phyloP scores from a whole-genome alignment of 2,888 invertebrate genomes.

The Subacronicta megacephala region DNA sequence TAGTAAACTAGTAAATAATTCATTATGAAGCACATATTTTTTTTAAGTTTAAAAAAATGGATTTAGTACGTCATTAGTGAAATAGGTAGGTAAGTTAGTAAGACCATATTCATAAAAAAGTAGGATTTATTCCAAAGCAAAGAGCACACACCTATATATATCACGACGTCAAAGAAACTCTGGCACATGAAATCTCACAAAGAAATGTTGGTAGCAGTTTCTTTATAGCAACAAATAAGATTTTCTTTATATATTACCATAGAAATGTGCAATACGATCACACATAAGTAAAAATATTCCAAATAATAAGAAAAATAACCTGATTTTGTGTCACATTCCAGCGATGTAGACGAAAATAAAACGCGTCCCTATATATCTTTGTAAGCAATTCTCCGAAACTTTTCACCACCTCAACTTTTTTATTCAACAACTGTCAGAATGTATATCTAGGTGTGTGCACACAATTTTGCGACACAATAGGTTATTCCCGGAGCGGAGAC shows the following conservation, averaged over 20 bases:
- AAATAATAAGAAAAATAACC: conserved; percentile 66
- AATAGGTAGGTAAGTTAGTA: no score
- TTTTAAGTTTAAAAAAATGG: no score
- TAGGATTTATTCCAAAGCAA: conserved; percentile 26
- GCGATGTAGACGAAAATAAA: conserved; percentile 55
- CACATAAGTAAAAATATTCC: conserved; percentile 65
- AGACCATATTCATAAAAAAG: conserved; percentile 9
- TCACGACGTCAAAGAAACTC: conserved; percentile 46
- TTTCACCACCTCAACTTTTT: conserved; percentile 65
- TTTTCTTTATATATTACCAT: conserved; percentile 67
- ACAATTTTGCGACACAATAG: conserved; percentile 71
- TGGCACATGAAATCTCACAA: conserved; percentile 40
- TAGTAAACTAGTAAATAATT: no score
- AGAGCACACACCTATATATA: conserved; percentile 37
- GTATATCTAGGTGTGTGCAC: conserved; percentile 55
- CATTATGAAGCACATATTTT: no score
- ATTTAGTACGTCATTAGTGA: no score
- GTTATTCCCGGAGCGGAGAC: conserved; percentile 68
- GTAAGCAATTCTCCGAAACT: conserved; percentile 56
- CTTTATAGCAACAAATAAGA: conserved; percentile 53
- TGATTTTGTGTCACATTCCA: conserved; percentile 54
- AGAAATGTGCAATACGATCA: conserved; percentile 70
- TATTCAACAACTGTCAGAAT: conserved; percentile 65
- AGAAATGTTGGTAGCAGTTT: conserved; percentile 48
- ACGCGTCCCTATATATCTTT: conserved; percentile 53